Base-by-base conservation (phyloP, 2,113 vertebrate species). In the Myiagra hebetior region DNA sequence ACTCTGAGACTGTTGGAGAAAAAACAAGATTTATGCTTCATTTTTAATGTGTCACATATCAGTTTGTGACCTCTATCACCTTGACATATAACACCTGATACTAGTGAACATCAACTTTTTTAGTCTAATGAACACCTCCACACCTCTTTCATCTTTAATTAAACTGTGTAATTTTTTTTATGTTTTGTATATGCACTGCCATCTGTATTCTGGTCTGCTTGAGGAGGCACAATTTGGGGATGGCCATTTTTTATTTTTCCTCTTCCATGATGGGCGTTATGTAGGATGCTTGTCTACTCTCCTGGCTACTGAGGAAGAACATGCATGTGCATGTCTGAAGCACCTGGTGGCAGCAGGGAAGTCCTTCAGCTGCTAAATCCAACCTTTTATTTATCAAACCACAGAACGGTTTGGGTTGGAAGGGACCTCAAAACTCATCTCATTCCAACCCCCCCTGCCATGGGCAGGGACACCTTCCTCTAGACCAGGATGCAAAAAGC, bases 401-500 rank as follows among this genome's bases (percentile, higher is more conserved):
- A 33, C 6, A 50, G 57, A n/a, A 64, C 52, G 19, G 46, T 60
- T 60, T 27, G n/a, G 5, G n/a, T 53, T 67, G 35, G 26, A 67
- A 65, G 15, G 30, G 44, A 28, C 26, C 39, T 47, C 16, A 41
- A 68, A 53, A 9, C 7, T 68, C 16, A 12, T 68, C 39, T 59
- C 1, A 0, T 68, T 30, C 78, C 53, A 68, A 8, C 4, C 4
- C 27, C 10, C 10, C 3, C 20, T 65, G 28, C 37, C 5, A 0
- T 59, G 60, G 28, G 6, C 53, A 74, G 37, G 13, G 16, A 53
- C 28, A 30, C 9, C 20, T 68, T 53, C 13, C 53, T n/a, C 39
- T 46, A 41, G 13, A 23, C 11, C 46, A n/a, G 30, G 3, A 0
- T 53, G 24, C 46, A 60, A n/a, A 62, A 60, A 39, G 17, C 46